Percentiles rank a stretch among this genome's conserved stretches.
Evolutionary conservation across 2,113 vertebrate genomes (phyloP).

Genomic region (Petroica traversi): DNA sequence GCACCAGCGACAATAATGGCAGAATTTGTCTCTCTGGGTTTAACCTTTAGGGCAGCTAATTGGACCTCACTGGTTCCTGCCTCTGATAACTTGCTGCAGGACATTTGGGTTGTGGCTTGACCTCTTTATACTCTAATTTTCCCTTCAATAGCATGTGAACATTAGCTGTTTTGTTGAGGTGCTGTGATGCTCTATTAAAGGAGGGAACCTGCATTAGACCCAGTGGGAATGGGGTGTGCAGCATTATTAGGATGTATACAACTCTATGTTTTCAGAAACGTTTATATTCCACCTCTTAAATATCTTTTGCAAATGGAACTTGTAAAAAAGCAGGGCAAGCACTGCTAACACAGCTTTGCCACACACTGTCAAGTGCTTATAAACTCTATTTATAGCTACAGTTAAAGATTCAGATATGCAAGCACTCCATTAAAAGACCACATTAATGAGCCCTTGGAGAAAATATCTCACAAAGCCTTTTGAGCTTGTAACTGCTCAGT

Average conservation of each 20-base stretch:
- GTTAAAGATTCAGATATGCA: slow-evolving; percentile 69
- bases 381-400: slow-evolving; percentile 72
- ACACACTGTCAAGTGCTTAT: slow-evolving; percentile 67
- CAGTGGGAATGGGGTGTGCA: not conserved
- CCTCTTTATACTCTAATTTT: not conserved
- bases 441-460: slow-evolving; percentile 73
- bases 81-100: not conserved
- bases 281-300: slow-evolving; percentile 1
- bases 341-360: slow-evolving; percentile 56
- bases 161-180: not conserved
- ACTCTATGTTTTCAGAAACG: not conserved
- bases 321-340: slow-evolving; percentile 44
- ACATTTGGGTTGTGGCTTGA: not conserved
- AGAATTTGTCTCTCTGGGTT: not conserved
- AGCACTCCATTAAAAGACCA: slow-evolving; percentile 71
- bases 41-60: not conserved
- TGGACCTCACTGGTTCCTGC: not conserved
- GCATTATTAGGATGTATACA: not conserved
- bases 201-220: not conserved
- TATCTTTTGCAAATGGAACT: slow-evolving; percentile 4
- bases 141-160: not conserved
- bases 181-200: not conserved
- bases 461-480: slow-evolving; percentile 70
- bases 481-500: slow-evolving; percentile 67
- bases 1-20: not conserved